Base-by-base conservation (phyloP, 1,140 invertebrate species). In the Calliopsis andreniformis region DNA sequence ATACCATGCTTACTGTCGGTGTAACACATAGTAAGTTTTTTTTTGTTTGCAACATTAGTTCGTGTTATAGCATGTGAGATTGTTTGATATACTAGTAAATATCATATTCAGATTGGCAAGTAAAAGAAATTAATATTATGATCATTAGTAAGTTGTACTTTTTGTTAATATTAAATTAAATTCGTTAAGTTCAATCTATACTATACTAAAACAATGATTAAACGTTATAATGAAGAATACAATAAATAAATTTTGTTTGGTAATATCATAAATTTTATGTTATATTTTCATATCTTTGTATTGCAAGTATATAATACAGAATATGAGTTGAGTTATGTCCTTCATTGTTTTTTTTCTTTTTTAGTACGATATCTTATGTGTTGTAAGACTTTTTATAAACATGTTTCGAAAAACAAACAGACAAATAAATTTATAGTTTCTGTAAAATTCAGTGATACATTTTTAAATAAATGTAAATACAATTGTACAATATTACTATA, bases 401-500 rank as follows among this genome's bases (percentile, higher is more conserved):
- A 66, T 45, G 14, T 35, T 35, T 49, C 2, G n/a, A 49, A 63
- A 64, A 62, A 59, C 51, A 39, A 62, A 62, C 23, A 42, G 42
- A 2, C 53, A 16, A 79, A 69, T 76, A 76, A 76, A 35, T 80
- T 70, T 49, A 80, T 64, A 23, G 25, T 75, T 47, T 63, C 49
- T 80, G 56, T 4, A 80, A 75, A 47, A 25, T 76, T 69, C n/a
- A 61, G 61, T 53, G 32, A 25, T 62, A 59, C 35, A 76, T 25
- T 42, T 69, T 53, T 45, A 55, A 76, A 76, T 76, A 61, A 69
- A 70, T 69, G 53, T 62, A 63, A 61, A 53, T 63, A 69, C 45
- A 49, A 76, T 49, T 68, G 10, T 39, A 62, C 25, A 61, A 53
- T 69, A 69, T 49, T 42, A 55, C 30, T 76, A 35, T 59, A 61